These are phyloP conservation scores for Drosophila sp. DNA, from an alignment of 1,140 invertebrate genomes.

Conservation along the genomic window DNA sequence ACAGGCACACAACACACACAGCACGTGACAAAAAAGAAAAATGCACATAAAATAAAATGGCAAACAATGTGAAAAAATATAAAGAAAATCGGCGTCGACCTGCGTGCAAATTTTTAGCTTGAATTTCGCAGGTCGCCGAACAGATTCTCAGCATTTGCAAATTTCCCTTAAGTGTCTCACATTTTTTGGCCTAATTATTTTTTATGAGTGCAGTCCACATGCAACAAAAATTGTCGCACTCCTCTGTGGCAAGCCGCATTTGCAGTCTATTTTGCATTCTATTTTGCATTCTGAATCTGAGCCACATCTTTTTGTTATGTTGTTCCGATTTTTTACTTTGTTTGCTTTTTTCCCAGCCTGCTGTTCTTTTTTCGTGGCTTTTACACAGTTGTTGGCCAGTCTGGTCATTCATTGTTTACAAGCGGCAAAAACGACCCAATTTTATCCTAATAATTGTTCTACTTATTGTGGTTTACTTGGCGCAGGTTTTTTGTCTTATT, in stretches of 20 bases:
- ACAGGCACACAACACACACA: constrained; percentile 28
- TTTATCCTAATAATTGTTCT: constrained; percentile 73
- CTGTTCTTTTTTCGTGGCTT: constrained; percentile 63
- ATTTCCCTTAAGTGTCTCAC: constrained; percentile 42
- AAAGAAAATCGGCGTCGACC: constrained; percentile 48
- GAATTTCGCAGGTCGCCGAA: constrained; percentile 71
- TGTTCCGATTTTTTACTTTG: constrained; percentile 62
- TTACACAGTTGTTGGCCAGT: constrained; percentile 31
- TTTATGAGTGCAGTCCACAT: constrained; percentile 76
- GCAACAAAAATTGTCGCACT: constrained; percentile 77
- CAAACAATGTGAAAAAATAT: constrained; percentile 23
- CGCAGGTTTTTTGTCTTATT: constrained; percentile 22
- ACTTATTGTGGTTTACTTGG: constrained; percentile 70
- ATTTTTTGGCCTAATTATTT: constrained; percentile 83
- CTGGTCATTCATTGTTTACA: constrained; percentile 22
- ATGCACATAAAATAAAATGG: constrained; percentile 5
- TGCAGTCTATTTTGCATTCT: background rate
- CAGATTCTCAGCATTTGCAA: constrained; percentile 29
- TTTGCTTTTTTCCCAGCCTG: constrained; percentile 44
- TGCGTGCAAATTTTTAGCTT: constrained; percentile 63
- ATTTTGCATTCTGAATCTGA: constrained; percentile 9
- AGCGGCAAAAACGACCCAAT: constrained; percentile 49
- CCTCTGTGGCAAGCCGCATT: constrained; percentile 69
- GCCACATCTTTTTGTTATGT: constrained; percentile 43
- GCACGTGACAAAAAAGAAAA: constrained; percentile 73